These are phyloP conservation scores for Porites rus DNA, from an alignment of 92 coral and sea anemone species.

Conservation along the genomic window DNA sequence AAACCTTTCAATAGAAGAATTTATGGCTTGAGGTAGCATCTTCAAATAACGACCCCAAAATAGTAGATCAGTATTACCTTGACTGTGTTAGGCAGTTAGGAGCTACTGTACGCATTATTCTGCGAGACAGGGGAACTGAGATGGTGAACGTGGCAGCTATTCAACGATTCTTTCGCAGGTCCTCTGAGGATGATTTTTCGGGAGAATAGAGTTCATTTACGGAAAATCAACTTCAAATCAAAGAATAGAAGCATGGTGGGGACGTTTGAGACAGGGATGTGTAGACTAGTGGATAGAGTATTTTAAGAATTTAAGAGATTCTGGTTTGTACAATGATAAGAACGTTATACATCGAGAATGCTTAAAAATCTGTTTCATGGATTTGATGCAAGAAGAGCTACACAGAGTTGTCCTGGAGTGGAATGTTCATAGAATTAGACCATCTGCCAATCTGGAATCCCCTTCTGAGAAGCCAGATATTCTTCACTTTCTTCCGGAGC, in stretches of 20 bases:
- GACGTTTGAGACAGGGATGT: conserved; percentile 50
- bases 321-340: conserved; percentile 46
- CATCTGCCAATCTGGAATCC: conserved; percentile 33
- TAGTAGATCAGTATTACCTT: conserved; percentile 29
- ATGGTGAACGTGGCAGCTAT: conserved; percentile 47
- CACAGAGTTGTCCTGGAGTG: conserved; percentile 46
- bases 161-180: conserved; percentile 67
- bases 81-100: conserved; percentile 47
- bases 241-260: conserved; percentile 75
- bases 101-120: conserved; percentile 47
- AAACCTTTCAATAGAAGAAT: conserved; percentile 52
- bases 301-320: conserved; percentile 46
- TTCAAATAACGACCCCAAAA: conserved; percentile 33
- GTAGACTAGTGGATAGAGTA: conserved; percentile 54
- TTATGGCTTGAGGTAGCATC: conserved; percentile 45
- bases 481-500: conserved; percentile 50
- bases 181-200: conserved; percentile 45
- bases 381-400: conserved; percentile 36
- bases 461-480: conserved; percentile 58
- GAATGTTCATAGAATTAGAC: conserved; percentile 59
- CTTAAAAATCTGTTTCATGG: conserved; percentile 49
- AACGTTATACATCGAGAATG: conserved; percentile 41
- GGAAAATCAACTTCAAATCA: conserved; percentile 61
- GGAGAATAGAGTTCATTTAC: conserved; percentile 62
- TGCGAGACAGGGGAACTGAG: conserved; percentile 61